These are phyloP conservation scores for Bettongia penicillata DNA, from an alignment of 2,113 vertebrate species.

Conservation along the genomic window DNA sequence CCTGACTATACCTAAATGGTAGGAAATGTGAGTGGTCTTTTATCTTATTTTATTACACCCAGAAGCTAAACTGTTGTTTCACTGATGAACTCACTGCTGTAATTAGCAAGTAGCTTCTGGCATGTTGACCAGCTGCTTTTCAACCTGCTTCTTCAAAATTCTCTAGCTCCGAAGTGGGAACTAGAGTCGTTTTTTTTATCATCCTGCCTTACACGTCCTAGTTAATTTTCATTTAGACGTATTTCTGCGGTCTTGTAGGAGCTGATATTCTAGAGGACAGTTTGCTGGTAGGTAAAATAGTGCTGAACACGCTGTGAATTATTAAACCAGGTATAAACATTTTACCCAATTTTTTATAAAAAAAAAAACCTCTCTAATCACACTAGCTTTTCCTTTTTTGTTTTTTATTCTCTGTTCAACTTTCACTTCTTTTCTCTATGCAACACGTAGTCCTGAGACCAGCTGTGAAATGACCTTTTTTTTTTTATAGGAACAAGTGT, in stretches of 20 bases:
- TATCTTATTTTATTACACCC: constrained; percentile 73
- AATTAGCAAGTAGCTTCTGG: constrained; percentile 77
- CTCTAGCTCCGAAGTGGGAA: constrained; percentile 57
- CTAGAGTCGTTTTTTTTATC: not conserved
- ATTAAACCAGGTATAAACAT: not conserved
- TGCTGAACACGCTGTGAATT: constrained; percentile 38
- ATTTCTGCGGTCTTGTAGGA: constrained; percentile 6
- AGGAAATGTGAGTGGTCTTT: constrained; percentile 66
- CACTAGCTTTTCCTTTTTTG: not conserved
- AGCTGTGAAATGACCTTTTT: constrained; percentile 47
- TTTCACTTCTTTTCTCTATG: constrained; percentile 39
- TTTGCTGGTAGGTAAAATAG: constrained; percentile 41
- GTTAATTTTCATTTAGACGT: not conserved
- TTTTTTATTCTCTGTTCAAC: constrained; percentile 58
- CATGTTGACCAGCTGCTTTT: constrained; percentile 74
- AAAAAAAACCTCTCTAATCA: not conserved
- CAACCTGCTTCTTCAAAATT: constrained; percentile 70
- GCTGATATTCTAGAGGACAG: not conserved
- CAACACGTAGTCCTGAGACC: not conserved
- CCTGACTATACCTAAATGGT: constrained; percentile 43
- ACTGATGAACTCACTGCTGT: constrained; percentile 79
- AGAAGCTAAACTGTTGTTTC: constrained; percentile 73
- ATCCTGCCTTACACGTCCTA: not conserved
- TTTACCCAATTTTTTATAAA: not conserved
- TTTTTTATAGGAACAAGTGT: not conserved